Evolutionary conservation across 1,140 invertebrate genomes (phyloP), one percentile per base, ranked within the genome.

Genomic region (Anastrepha ludens): DNA sequence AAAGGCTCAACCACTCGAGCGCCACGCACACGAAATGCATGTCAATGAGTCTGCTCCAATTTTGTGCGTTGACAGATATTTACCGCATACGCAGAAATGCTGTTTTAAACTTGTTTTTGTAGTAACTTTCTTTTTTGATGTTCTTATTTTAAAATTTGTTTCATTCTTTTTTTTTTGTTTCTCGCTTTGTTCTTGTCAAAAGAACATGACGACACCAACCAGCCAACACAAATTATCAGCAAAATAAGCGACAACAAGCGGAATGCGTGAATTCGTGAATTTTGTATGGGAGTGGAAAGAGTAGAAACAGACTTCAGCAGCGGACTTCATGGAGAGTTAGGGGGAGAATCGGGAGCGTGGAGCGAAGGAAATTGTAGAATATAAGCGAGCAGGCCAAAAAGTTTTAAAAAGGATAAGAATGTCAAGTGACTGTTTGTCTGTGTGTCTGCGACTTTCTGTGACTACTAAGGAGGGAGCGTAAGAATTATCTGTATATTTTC

Each of bases 31-130:
- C 47, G 50, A 85, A 85, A 85, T 58, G 55, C 58, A 85, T 85
- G 81, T 81, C 74, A 81, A 55, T 55, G 74, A 81, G 74, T 85
- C 58, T 85, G 81, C 81, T 85, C 81, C 50, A 85, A 29, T 85
- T 85, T 85, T 74, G 70, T 74, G 70, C 44, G 70, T 74, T 50
- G 70, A 74, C 39, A 74, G 44, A 47, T 74, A 50, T 47, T n/a
- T 17, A 41, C n/a, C 15, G 11, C 44, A 47, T 74, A 74, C 15
- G 70, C 70, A 4, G 17, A 17, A 47, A 47, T 74, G 15, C 13
- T 74, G 70, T 39, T 74, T 74, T 15, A 8, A 5, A 41, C 11
- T 74, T 17, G 1, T 8, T 44, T 47, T 44, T 74, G 67, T 74
- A 3, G 15, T 2, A 67, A 67, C 64, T 67, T 55, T 8, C 6